phyloP scores from a whole-genome alignment of 2,888 invertebrate species.

The Argyresthia goedartella region DNA sequence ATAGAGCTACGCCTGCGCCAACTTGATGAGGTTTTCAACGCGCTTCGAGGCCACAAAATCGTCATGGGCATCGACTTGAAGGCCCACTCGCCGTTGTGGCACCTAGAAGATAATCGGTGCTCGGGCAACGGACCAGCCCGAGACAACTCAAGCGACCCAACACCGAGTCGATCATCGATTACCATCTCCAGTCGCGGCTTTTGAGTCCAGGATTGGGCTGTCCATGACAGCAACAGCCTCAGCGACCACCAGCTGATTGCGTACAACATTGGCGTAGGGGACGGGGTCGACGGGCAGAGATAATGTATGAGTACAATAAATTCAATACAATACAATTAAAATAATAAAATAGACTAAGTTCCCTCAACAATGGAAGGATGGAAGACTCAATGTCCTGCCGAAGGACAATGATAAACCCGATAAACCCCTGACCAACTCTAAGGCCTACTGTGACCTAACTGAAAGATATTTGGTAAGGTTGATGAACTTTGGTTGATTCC shows the following conservation, averaged over 20 bases:
- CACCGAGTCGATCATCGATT: slow-evolving; percentile 16
- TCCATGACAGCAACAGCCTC: slow-evolving; percentile 8
- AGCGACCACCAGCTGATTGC: slow-evolving; percentile 17
- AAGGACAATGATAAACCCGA: too few species aligned
- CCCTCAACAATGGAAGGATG: too few species aligned
- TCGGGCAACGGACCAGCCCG: slow-evolving; percentile 10
- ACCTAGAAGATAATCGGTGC: slow-evolving; percentile 9
- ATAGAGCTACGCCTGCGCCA: slow-evolving; percentile 8
- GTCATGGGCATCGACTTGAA: slow-evolving; percentile 17
- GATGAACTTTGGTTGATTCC: too few species aligned
- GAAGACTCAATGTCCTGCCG: too few species aligned
- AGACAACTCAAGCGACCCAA: slow-evolving; percentile 8
- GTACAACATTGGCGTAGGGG: not conserved
- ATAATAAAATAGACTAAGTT: too few species aligned
- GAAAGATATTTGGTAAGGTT: too few species aligned
- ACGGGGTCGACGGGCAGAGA: not conserved
- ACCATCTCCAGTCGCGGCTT: slow-evolving; percentile 11
- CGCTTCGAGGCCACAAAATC: not conserved
- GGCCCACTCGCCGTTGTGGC: slow-evolving; percentile 20
- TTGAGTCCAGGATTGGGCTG: slow-evolving; percentile 10
- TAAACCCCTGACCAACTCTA: too few species aligned
- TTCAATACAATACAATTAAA: too few species aligned
- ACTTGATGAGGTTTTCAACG: slow-evolving; percentile 7
- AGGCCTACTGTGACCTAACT: too few species aligned
- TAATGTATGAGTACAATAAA: too few species aligned